Percentiles rank a stretch among this genome's conserved stretches.
Evolutionary conservation across 2,113 vertebrate species (phyloP).

Genomic region (Blennius ocellaris): DNA sequence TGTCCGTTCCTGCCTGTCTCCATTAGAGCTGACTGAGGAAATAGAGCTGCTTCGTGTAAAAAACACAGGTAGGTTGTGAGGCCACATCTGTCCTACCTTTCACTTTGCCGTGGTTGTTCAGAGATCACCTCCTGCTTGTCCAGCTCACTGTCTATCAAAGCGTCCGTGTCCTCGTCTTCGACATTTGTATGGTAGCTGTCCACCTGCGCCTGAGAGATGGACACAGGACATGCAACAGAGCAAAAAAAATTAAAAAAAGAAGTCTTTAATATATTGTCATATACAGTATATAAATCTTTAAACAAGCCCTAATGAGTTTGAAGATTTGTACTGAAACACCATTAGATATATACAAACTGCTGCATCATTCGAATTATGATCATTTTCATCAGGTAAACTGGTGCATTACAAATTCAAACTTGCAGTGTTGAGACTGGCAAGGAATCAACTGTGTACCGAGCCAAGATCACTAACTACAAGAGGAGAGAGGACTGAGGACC

Average conservation of each 20-base stretch:
- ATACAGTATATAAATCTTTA: neutral
- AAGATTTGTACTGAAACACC: no score
- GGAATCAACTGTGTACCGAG: conserved; percentile 30
- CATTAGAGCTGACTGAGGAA: neutral
- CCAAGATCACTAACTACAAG: conserved; percentile 57
- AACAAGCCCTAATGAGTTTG: neutral
- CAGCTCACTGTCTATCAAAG: conserved; percentile 81
- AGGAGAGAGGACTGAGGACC: conserved; percentile 53
- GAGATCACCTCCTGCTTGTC: conserved; percentile 81
- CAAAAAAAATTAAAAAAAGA: no score
- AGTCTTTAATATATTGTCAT: no score
- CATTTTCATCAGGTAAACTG: conserved; percentile 19
- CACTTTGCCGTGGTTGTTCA: conserved; percentile 59
- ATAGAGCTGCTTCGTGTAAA: neutral
- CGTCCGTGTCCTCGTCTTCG: conserved; percentile 84
- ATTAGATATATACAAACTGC: neutral
- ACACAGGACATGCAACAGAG: no score
- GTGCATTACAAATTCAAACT: conserved; percentile 18
- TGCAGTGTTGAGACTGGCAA: conserved; percentile 2
- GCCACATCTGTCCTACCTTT: conserved; percentile 80
- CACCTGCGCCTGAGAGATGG: conserved; percentile 82
- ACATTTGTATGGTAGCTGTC: conserved; percentile 79
- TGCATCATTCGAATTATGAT: neutral
- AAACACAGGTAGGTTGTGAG: neutral
- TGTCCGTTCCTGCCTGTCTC: conserved; percentile 14